Percentiles rank a stretch among this genome's conserved stretches.
phyloP scores from a whole-genome alignment of 2,797 vertebrate genomes.

The Heliangelus exortis region DNA sequence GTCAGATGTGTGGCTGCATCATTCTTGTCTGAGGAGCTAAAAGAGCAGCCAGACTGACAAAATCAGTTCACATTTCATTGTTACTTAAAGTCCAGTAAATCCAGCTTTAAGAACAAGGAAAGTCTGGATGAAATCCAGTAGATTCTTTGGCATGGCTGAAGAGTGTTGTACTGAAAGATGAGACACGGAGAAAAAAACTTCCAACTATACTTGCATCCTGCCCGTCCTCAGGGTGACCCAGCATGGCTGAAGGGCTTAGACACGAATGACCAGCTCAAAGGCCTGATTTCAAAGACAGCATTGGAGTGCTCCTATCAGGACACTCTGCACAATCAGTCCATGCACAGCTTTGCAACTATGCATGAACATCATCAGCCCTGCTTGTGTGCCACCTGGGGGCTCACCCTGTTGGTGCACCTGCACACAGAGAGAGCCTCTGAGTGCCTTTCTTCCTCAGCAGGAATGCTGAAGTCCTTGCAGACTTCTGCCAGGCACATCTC shows the following conservation, averaged over 20 bases:
- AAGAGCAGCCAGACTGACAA: slow-evolving; percentile 3
- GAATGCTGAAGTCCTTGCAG: background rate
- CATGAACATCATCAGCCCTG: background rate
- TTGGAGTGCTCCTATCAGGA: background rate
- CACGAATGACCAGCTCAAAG: background rate
- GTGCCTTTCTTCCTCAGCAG: background rate
- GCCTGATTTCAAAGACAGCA: background rate
- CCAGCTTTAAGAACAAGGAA: background rate
- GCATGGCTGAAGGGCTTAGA: background rate
- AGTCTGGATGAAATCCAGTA: slow-evolving; percentile 13
- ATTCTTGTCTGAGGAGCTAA: background rate
- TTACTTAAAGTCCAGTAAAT: slow-evolving; percentile 13
- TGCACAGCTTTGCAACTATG: fast-evolving
- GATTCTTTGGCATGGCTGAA: background rate
- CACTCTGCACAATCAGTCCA: background rate
- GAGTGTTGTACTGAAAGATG: background rate
- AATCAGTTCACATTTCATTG: slow-evolving; percentile 16
- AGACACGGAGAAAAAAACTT: background rate
- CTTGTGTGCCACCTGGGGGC: background rate
- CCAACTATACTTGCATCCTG: background rate
- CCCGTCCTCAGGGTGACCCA: background rate
- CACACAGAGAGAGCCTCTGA: background rate
- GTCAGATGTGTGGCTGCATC: background rate
- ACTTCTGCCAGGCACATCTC: background rate
- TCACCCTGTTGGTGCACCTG: background rate